Base-by-base conservation (phyloP, 1,140 invertebrate genomes). In the Aphis craccivora region DNA sequence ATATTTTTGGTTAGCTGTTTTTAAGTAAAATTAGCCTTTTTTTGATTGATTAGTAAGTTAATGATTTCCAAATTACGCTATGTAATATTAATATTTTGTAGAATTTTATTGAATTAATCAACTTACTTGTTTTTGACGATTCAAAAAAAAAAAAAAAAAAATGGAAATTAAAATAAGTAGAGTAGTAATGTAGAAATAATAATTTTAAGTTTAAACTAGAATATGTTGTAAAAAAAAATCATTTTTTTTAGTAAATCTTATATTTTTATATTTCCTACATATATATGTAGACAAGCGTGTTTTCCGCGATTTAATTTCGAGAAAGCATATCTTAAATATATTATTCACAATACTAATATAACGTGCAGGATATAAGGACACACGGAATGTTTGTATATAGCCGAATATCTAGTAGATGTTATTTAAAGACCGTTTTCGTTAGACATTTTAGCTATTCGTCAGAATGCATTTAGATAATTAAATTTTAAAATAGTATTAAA, bases 381-480 rank as follows among this genome's bases (percentile, higher is more conserved):
- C 37, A 25, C 43, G 35, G 23, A 43, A 43, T 43, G 40, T 86
- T 86, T 11, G 9, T 86, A 8, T 76, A 5, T 43, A 43, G 20
- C 8, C 23, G 81, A 84, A 84, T 51, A 51, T 37, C 37, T 83
- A 40, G 23, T 43, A 25, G 37, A 40, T 6, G 23, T 22, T 7
- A 83, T 67, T 30, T 25, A 84, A 84, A 30, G 22, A 25, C 83
- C 1, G 22, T 51, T 89, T 89, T 89, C 87, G 87, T 51, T n/a
- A 11, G 8, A 48, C n/a, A 22, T 9, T 9, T 2, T 60, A 84
- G 25, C 25, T 6, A 51, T 88, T 88, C 86, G 2, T 35, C 45
- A 35, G 18, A 88, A n/a, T 2, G n/a, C 45, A 89, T 48, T 89
- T 89, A 53, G 87, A 23, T 89, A 53, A 89, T 89, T 89, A 89